Evolutionary conservation across 2,113 vertebrate genomes (phyloP), one percentile per base, ranked within the genome.

Genomic region (Calonectris borealis): DNA sequence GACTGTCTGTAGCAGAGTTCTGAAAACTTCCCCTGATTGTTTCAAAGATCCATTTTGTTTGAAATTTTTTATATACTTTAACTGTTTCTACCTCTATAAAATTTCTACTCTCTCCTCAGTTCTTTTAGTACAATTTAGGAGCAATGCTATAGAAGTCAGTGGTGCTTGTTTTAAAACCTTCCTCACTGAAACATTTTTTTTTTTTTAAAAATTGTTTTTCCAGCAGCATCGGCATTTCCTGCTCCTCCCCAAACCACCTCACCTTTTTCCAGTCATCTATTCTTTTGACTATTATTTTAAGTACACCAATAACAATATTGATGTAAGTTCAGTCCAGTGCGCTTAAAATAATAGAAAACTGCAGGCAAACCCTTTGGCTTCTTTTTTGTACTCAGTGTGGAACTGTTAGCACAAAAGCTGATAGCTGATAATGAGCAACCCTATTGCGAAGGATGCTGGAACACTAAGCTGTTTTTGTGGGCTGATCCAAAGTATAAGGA

Each of bases 241-340:
- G 82, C 93, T 97, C 93, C 96, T 97, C 96, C 96, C 88, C 86
- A 87, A 95, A 96, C 90, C 97, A 97, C 95, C 95, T 97, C 94
- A 94, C 95, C 96, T 90, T 98, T 98, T 97, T 97, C 96, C 96
- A 97, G 64, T 83, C 94, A 86, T 96, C 89, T 95, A 71, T 86
- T 96, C 83, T 97, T 97, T 85, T 18, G 20, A 26, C 91, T 97
- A 95, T 98, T 98, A 92, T 98, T 96, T 96, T 90, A 79, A 93
- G 87, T 95, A 96, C 96, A 96, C 91, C 94, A 96, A 55, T 96
- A 97, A 97, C 97, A 96, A 97, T 91, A 97, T 97, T 96, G 93
- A 84, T 97, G 88, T 91, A 79, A 97, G 68, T 68, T 65, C 88
- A 78, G 96, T 92, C 88, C 96, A 95, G 88, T 94, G 79, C 3